A percentile compares a stretch with the other conserved stretches of the same genome.
Evolutionary conservation across 2,888 invertebrate genomes (phyloP).

Genomic region (Tuta absoluta): DNA sequence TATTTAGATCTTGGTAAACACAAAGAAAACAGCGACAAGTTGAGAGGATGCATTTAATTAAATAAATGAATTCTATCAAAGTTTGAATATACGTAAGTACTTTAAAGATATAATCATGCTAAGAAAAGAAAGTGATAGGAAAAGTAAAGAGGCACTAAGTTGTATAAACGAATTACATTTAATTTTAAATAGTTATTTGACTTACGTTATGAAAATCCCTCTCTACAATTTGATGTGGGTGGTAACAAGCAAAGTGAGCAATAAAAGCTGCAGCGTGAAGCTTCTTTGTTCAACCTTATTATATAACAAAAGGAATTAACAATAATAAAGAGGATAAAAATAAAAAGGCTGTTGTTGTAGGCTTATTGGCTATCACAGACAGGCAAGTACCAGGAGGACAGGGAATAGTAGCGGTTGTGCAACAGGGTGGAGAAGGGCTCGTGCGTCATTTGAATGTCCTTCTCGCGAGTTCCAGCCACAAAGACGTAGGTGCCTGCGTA

Average conservation of each 20-base stretch:
- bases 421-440: constrained; percentile 38
- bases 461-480: constrained; percentile 2
- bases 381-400: constrained; percentile 53
- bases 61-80: too few species aligned
- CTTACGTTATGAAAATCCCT: too few species aligned
- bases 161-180: too few species aligned
- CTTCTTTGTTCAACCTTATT: neutral
- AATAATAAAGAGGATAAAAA: constrained; percentile 25
- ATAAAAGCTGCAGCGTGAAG: too few species aligned
- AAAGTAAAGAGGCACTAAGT: too few species aligned
- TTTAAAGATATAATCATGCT: too few species aligned
- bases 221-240: too few species aligned
- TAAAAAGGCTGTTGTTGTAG: constrained; percentile 32
- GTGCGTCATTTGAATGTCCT: constrained; percentile 48
- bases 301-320: neutral
- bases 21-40: neutral
- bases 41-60: too few species aligned
- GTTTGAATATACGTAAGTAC: too few species aligned
- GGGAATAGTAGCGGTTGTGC: constrained; percentile 42
- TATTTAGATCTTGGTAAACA: neutral
- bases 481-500: neutral
- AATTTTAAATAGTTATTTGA: too few species aligned
- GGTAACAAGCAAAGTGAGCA: too few species aligned
- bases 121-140: too few species aligned
- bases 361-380: constrained; percentile 56